These are phyloP conservation scores for Platalea minor DNA, from an alignment of 2,797 vertebrate genomes.

Conservation along the genomic window DNA sequence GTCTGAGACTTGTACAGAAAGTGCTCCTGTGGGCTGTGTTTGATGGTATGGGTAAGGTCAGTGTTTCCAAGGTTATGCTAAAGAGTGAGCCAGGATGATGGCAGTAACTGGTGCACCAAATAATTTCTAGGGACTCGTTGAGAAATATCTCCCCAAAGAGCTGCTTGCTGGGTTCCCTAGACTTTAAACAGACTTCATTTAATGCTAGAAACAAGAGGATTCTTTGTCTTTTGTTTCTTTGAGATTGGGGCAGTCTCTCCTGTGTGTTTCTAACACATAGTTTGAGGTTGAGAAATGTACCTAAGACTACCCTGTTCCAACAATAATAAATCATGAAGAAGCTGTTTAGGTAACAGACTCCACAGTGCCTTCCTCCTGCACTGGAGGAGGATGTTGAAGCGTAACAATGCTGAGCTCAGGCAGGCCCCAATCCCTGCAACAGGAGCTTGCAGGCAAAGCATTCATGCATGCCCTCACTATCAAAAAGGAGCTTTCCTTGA, in stretches of 20 bases:
- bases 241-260: accelerated
- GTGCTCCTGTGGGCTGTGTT: neutral
- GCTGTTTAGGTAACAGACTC: neutral
- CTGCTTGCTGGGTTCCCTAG: neutral
- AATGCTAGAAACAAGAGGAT: neutral
- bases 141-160: neutral
- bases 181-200: neutral
- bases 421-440: neutral
- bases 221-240: neutral
- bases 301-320: neutral
- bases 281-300: neutral
- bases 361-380: neutral
- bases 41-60: neutral
- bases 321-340: neutral
- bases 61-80: neutral
- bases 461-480: neutral
- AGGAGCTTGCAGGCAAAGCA: neutral
- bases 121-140: neutral
- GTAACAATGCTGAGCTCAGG: neutral
- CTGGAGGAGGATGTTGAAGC: neutral
- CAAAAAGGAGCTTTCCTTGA: neutral
- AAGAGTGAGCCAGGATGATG: neutral
- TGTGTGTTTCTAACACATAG: neutral
- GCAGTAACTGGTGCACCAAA: neutral
- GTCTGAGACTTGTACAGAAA: neutral